Base-by-base conservation (phyloP, 1,140 invertebrate genomes). In the Euwallacea similis region DNA sequence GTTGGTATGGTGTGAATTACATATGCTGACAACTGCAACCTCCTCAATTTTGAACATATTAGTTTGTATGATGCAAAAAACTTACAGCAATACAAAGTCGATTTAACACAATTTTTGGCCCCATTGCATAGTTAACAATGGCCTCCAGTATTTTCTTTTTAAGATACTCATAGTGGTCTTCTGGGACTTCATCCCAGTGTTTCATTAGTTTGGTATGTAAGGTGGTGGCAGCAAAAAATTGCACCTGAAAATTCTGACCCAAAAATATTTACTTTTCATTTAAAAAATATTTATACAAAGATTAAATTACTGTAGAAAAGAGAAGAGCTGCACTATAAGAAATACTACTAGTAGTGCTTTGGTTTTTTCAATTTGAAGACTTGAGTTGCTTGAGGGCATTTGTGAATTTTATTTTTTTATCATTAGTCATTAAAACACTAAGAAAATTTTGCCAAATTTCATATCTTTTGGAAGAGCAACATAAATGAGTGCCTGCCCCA, bases 141-240 rank as follows among this genome's bases (percentile, higher is more conserved):
- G 87, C 86, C 76, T 91, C 87, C 9, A 96, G 82, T 56, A 97
- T 84, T 78, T 90, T 88, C 73, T 90, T 87, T 77, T 90, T 90
- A 0, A 97, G 82, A 74, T 85, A 85, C 73, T 88, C 85, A 81
- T 93, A 91, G 74, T 93, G 90, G 61, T 90, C 88, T 59, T 84
- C 79, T 33, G 94, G 93, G 42, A 97, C 86, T 85, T 96, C 92
- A 77, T 88, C 83, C 93, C 93, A 97, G 78, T 89, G 89, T 80
- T 92, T 91, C 72, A 93, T 88, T 46, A 97, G 87, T 83, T 97
- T 97, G 0, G 88, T 87, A 77, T 97, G 91, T 47, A 97, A 81
- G 58, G 93, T 94, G 60, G 90, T 93, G 7, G 95, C 94, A 66
- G 91, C 95, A 87, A 95, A 98, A 84, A 94, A 97, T 82, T 96